Percentiles rank a stretch among this genome's conserved stretches.
Evolutionary conservation across 2,113 vertebrate species (phyloP).

Genomic region (Manacus vitellinus): DNA sequence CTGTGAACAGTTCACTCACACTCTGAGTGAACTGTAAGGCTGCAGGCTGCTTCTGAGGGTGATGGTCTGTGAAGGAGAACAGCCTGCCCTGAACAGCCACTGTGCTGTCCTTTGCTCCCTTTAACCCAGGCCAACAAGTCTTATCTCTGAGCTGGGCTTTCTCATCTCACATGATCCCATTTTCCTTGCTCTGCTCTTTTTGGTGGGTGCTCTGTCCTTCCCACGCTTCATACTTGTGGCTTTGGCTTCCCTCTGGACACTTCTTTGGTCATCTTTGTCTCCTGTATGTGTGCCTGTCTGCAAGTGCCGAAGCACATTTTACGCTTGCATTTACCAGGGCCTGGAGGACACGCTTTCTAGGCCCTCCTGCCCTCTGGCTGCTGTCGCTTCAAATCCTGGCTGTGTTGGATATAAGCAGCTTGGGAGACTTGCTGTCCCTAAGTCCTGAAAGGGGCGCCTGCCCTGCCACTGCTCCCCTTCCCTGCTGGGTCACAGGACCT

Average conservation of each 20-base stretch:
- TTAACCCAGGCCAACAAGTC: background rate
- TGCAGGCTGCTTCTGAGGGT: background rate
- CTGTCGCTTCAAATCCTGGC: background rate
- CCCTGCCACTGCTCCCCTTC: background rate
- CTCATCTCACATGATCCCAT: fast-evolving
- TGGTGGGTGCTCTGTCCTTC: background rate
- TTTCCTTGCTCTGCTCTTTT: background rate
- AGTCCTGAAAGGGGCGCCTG: background rate
- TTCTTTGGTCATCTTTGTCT: background rate
- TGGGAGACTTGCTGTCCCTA: background rate
- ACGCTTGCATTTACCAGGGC: background rate
- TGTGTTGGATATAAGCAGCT: background rate
- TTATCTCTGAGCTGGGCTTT: background rate
- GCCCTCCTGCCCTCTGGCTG: background rate
- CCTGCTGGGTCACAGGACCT: background rate
- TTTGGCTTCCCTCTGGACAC: background rate
- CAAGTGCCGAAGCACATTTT: background rate
- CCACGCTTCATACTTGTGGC: background rate
- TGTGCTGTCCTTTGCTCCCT: background rate
- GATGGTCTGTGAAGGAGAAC: background rate
- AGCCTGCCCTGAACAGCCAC: background rate
- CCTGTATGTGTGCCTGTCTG: background rate
- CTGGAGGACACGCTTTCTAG: background rate
- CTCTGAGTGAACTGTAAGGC: background rate
- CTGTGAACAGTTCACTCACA: background rate